These are phyloP conservation scores for Perognathus longimembris DNA, from an alignment of 2,113 vertebrate genomes.

Conservation along the genomic window DNA sequence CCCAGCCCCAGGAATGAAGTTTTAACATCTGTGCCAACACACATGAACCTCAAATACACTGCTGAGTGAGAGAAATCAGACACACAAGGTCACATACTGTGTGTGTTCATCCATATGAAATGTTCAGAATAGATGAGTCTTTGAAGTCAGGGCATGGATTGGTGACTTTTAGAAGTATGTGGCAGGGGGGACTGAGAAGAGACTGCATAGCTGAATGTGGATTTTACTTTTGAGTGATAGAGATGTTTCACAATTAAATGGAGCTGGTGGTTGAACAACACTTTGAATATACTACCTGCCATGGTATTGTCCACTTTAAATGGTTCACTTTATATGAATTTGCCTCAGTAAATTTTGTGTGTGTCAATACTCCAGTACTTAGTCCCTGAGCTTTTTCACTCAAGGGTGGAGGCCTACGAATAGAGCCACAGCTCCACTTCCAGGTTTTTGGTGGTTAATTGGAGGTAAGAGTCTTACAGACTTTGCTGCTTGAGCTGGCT, in stretches of 20 bases:
- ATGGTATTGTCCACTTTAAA: constrained; percentile 31
- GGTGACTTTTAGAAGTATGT: not conserved
- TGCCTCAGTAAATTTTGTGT: not conserved
- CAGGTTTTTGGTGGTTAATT: too few relatives aligned
- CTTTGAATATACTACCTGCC: not conserved
- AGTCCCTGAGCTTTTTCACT: too few relatives aligned
- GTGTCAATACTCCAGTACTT: too few relatives aligned
- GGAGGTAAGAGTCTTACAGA: too few relatives aligned
- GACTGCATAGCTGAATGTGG: not conserved
- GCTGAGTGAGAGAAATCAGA: not conserved
- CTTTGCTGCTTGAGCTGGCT: too few relatives aligned
- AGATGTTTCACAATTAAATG: not conserved
- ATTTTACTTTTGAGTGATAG: not conserved
- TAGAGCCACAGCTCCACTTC: too few relatives aligned
- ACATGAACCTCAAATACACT: constrained; percentile 31
- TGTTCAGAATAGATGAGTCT: not conserved
- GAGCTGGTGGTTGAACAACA: not conserved
- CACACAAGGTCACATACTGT: not conserved
- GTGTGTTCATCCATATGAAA: not conserved
- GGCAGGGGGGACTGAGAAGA: not conserved
- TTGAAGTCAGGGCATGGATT: not conserved
- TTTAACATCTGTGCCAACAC: not conserved
- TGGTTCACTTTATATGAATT: constrained; percentile 40
- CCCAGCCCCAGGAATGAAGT: too few relatives aligned
- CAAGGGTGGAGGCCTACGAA: too few relatives aligned